A percentile compares a stretch with the other conserved stretches of the same genome.
Evolutionary conservation across 2,888 invertebrate genomes (phyloP).

Genomic region (Zhuqinia jingwanae): DNA sequence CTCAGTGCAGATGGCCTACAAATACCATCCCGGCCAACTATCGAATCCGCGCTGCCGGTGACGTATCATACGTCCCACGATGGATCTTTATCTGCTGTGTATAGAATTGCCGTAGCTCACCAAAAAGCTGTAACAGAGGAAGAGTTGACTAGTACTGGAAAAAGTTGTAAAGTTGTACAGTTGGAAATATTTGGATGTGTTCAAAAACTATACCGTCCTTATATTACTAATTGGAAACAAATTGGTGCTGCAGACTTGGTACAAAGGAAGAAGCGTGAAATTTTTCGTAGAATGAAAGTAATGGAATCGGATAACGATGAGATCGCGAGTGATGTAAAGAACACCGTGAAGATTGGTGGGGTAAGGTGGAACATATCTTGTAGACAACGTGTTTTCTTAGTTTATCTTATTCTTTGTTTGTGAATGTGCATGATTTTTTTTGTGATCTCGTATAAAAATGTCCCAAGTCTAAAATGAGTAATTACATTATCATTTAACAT

Average conservation of each 20-base stretch:
- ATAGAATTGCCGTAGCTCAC: not conserved
- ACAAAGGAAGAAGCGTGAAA: not conserved
- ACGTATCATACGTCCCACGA: not conserved
- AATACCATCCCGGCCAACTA: not conserved
- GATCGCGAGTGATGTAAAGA: not conserved
- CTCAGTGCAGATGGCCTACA: not conserved
- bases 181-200: conserved; percentile 59
- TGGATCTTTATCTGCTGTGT: conserved; percentile 14
- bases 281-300: not conserved
- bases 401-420: no score
- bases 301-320: not conserved
- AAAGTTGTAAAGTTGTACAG: not conserved
- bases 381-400: no score
- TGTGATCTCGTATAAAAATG: no score
- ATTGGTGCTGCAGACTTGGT: conserved; percentile 39
- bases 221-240: conserved; percentile 59
- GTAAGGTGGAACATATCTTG: conserved; percentile 19
- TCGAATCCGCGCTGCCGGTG: not conserved
- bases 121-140: not conserved
- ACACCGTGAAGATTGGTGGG: conserved; percentile 32
- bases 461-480: no score
- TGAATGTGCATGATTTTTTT: no score
- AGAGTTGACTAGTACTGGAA: not conserved
- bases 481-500: no score
- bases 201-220: conserved; percentile 30